Base-by-base conservation (phyloP, 2,888 invertebrate genomes). In the Selenia dentaria region DNA sequence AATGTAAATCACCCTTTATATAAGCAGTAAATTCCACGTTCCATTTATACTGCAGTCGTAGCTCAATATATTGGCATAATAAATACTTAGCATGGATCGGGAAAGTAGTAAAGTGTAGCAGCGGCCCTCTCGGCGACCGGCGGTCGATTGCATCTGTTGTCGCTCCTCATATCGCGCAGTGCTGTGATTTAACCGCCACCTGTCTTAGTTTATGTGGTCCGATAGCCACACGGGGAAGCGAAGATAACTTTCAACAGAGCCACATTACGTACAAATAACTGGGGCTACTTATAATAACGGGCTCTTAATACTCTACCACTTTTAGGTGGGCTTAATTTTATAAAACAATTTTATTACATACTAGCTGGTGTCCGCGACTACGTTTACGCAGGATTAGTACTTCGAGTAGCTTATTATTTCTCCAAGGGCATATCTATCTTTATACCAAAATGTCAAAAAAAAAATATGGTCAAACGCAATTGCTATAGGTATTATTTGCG, bases 161-260 rank as follows among this genome's bases (percentile, higher is more conserved):
- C 76, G 71, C 74, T 68, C 69, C 68, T 78, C 79, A 78, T 79
- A 80, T 78, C 78, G 76, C 71, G 64, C 64, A 51, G 62, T 57
- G 62, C 66, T 66, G 72, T 82, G 81, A 82, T 79, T 80, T 81
- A 84, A 67, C 74, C 68, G 67, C 76, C 79, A 79, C 78, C 79
- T 80, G 75, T 70, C 67, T 69, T 80, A 69, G 76, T 84, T 83
- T 83, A 83, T 80, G 73, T 68, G 59, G 64, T 54, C 53, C 61
- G 82, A 82, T 81, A 83, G 75, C 69, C 72, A 67, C 65, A 69
- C 70, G 64, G 71, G 76, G 77, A 75, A 76, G 67, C 72, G 64
- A 61, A 64, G 54, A 64, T 66, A 64, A 61, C 67, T 56, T 52
- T 48, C 48, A 32, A 26, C 28, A 27, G 11, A 45, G 47, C 42